Conservation (phyloP, 1,140 invertebrate genomes). For the Luehdorfia chinensis region DNA sequence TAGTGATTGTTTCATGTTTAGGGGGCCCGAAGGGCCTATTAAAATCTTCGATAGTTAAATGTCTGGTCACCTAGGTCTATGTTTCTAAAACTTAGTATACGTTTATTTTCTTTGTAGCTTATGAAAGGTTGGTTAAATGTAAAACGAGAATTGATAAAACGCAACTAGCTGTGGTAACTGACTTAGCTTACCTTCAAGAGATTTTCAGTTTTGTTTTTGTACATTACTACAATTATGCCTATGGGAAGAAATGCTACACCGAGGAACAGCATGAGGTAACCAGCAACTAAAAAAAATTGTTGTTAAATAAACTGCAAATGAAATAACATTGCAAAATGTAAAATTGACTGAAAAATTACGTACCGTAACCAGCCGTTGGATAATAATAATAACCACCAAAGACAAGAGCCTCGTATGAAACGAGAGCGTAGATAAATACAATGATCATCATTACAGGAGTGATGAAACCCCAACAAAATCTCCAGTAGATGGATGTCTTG, state of each 20-base stretch:
- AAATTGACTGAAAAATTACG: too few relatives aligned
- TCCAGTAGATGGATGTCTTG: constrained; percentile 86
- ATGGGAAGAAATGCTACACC: constrained; percentile 42
- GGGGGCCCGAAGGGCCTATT: too few relatives aligned
- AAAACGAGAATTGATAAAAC: too few relatives aligned
- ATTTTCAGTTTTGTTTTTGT: constrained; percentile 33
- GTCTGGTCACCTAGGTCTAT: too few relatives aligned
- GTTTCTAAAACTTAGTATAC: too few relatives aligned
- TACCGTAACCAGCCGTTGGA: constrained; percentile 42
- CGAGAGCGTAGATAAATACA: constrained; percentile 82
- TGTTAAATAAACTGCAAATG: too few relatives aligned
- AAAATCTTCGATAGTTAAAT: too few relatives aligned
- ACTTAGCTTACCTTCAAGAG: constrained; percentile 34
- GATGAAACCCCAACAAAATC: constrained; percentile 87
- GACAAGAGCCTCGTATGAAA: constrained; percentile 71
- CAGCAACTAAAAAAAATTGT: constrained; percentile 44
- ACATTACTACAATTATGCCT: constrained; percentile 32
- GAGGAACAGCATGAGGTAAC: constrained; percentile 42
- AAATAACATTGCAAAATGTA: too few relatives aligned
- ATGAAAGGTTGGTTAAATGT: too few relatives aligned
- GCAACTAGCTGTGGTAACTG: too few relatives aligned
- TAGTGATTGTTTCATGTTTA: too few relatives aligned
- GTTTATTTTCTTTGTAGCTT: too few relatives aligned
- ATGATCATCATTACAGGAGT: constrained; percentile 84
- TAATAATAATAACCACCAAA: constrained; percentile 65